These are phyloP conservation scores for Phaenicophaeus curvirostris DNA, from an alignment of 2,797 vertebrate species.

Conservation along the genomic window DNA sequence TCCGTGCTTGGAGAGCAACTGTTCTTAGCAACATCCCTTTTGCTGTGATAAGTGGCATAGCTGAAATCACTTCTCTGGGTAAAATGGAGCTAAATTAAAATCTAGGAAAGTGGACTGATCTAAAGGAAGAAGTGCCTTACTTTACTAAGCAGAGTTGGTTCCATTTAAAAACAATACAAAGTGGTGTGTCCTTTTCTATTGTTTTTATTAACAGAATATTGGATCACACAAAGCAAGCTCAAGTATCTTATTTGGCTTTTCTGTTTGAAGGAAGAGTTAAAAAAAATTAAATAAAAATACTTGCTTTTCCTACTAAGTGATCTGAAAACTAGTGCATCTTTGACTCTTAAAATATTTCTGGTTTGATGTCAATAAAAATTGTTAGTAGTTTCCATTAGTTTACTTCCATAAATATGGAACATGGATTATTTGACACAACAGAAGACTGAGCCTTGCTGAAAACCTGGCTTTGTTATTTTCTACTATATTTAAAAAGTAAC, in stretches of 20 bases:
- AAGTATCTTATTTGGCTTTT: conserved; percentile 43
- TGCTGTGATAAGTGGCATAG: conserved; percentile 83
- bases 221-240: not conserved
- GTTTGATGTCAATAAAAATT: not conserved
- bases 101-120: not conserved
- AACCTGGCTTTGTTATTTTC: not conserved
- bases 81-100: conserved; percentile 41
- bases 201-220: not conserved
- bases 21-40: conserved; percentile 75
- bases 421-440: not conserved
- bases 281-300: not conserved
- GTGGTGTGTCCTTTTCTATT: not conserved
- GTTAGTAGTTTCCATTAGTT: not conserved
- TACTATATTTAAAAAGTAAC: conserved; percentile 7
- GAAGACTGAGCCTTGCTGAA: not conserved
- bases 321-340: not conserved
- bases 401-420: not conserved
- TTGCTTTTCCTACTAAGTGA: not conserved
- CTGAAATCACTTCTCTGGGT: conserved; percentile 84
- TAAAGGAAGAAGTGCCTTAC: conserved; percentile 65
- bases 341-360: not conserved
- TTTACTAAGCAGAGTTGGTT: not conserved
- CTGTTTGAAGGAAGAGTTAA: not conserved
- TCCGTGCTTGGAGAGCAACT: conserved; percentile 84
- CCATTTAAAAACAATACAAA: not conserved